Percentiles rank a stretch among this genome's conserved stretches.
These are phyloP conservation scores for Saturnia pavonia DNA, from an alignment of 2,888 invertebrate genomes.

Conservation along the genomic window DNA sequence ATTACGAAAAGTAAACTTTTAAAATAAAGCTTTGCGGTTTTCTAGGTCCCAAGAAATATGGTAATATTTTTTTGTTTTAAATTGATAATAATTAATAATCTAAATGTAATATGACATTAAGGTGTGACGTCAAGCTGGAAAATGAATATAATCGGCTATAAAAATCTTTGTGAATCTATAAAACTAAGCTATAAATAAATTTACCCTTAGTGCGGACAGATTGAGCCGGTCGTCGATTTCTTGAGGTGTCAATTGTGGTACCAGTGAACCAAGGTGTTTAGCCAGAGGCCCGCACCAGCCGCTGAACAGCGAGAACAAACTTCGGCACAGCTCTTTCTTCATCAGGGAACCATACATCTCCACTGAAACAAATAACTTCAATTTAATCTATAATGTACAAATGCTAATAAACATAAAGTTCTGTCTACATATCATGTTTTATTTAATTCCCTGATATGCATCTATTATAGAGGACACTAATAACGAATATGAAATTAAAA, in stretches of 20 bases:
- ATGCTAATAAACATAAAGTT: too few species aligned
- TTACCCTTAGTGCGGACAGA: conserved; percentile 83
- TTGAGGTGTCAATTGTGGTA: conserved; percentile 56
- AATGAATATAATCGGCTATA: background rate
- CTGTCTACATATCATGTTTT: too few species aligned
- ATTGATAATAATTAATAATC: too few species aligned
- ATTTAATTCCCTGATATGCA: too few species aligned
- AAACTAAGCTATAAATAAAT: background rate
- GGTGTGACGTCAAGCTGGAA: background rate
- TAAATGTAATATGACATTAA: too few species aligned
- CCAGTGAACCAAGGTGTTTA: conserved; percentile 82
- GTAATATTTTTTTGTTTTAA: too few species aligned
- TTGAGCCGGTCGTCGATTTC: conserved; percentile 83
- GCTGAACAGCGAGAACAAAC: conserved; percentile 95
- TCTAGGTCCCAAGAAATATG: too few species aligned
- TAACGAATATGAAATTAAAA: too few species aligned
- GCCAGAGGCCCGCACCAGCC: conserved; percentile 96
- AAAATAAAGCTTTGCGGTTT: too few species aligned
- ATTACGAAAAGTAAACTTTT: too few species aligned
- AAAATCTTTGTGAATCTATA: background rate
- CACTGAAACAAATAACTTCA: conserved; percentile 80
- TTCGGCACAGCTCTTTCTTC: conserved; percentile 92
- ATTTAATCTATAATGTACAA: background rate
- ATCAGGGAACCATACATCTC: conserved; percentile 92
- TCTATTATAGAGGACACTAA: too few species aligned